phyloP scores from a whole-genome alignment of 2,888 invertebrate genomes.

The Lasioglossum malachurum region DNA sequence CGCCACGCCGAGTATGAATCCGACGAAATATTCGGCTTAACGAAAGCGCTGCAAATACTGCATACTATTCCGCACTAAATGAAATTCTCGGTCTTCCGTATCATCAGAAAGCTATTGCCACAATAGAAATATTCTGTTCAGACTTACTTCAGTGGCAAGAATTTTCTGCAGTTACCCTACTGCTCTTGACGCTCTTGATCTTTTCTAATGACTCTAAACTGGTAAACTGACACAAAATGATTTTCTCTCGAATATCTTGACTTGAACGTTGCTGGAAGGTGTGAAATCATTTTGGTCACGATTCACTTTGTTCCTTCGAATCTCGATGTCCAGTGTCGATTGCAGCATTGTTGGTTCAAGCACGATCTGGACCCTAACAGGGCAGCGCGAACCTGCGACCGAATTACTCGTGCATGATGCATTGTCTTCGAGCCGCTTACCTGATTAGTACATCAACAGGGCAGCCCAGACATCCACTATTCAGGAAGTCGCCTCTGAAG shows the following conservation, averaged over 20 bases:
- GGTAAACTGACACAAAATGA: neutral
- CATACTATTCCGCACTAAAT: neutral
- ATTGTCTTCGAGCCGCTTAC: conserved; percentile 7
- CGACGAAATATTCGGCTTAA: neutral
- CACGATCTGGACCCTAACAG: neutral
- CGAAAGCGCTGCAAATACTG: neutral
- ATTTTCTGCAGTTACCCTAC: neutral
- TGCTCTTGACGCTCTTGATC: neutral
- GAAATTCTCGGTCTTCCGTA: neutral
- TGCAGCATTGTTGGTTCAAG: neutral
- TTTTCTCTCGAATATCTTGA: neutral
- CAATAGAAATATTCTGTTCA: neutral
- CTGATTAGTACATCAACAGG: conserved; percentile 14
- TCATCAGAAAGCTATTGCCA: neutral
- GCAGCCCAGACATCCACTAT: neutral
- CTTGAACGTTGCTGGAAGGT: neutral
- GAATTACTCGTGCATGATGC: conserved; percentile 9
- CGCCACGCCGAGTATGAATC: neutral
- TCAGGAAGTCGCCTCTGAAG: conserved; percentile 10
- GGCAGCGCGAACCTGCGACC: neutral
- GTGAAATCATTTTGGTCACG: neutral
- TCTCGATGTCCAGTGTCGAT: neutral
- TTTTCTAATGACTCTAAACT: neutral
- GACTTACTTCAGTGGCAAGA: too few relatives aligned
- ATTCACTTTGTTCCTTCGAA: neutral